Evolutionary conservation across 1,140 invertebrate species (phyloP).

Genomic region (Drosophila novamexicana): DNA sequence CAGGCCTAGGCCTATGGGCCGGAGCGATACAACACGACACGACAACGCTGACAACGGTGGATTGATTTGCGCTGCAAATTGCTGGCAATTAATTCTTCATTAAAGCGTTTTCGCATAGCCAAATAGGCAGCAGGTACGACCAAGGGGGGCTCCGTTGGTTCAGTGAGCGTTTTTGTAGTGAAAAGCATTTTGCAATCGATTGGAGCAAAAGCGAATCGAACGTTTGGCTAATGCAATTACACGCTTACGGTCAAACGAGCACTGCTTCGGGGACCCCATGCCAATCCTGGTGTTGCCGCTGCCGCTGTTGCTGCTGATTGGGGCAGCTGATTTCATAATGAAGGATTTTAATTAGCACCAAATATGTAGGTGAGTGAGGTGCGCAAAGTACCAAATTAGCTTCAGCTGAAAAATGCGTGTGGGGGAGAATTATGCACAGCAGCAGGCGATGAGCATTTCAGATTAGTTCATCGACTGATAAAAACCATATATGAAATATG

Average conservation of each 20-base stretch:
- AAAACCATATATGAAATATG: background rate
- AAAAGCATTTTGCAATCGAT: slow-evolving; percentile 66
- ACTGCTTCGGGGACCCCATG: slow-evolving; percentile 45
- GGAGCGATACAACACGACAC: slow-evolving; percentile 44
- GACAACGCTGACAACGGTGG: slow-evolving; percentile 70
- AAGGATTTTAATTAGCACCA: slow-evolving; percentile 81
- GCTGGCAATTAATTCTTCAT: slow-evolving; percentile 83
- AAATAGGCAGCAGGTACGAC: slow-evolving; percentile 46
- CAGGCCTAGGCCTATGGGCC: slow-evolving; percentile 15
- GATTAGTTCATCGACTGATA: background rate
- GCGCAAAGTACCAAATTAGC: slow-evolving; percentile 16
- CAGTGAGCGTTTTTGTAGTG: slow-evolving; percentile 50
- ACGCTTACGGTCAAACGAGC: slow-evolving; percentile 77
- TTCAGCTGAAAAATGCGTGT: slow-evolving; percentile 1
- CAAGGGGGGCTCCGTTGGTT: background rate
- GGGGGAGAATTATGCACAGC: background rate
- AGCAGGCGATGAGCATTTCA: background rate
- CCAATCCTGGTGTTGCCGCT: slow-evolving; percentile 21
- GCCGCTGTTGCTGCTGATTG: slow-evolving; percentile 34
- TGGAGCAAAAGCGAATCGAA: slow-evolving; percentile 42
- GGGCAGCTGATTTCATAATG: slow-evolving; percentile 72
- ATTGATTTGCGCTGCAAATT: slow-evolving; percentile 83
- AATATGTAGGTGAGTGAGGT: slow-evolving; percentile 51
- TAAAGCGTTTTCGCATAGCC: slow-evolving; percentile 82
- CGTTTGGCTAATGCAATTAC: slow-evolving; percentile 76